phyloP scores from a whole-genome alignment of 2,797 vertebrate genomes.

The Ctenosaura bakeri region DNA sequence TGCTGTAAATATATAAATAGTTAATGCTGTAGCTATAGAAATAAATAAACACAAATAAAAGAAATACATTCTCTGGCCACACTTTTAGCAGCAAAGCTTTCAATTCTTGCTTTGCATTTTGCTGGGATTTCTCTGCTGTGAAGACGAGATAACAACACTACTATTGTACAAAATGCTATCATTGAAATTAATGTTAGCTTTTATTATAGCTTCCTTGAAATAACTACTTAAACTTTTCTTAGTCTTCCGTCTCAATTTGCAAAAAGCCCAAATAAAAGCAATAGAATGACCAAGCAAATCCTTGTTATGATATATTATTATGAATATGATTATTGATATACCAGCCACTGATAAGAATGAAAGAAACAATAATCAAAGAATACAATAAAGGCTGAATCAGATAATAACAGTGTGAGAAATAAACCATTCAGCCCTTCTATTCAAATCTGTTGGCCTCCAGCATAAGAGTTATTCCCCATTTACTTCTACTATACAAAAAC shows the following conservation, averaged over 20 bases:
- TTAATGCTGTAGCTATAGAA: neutral
- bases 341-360: neutral
- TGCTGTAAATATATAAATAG: neutral
- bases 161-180: constrained; percentile 9
- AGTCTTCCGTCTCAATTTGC: neutral
- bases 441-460: neutral
- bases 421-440: neutral
- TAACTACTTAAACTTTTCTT: constrained; percentile 16
- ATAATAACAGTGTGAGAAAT: neutral
- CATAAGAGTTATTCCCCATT: neutral
- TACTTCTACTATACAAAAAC: neutral
- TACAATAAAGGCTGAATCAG: neutral
- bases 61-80: neutral
- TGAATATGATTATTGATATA: neutral
- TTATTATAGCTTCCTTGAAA: constrained; percentile 5
- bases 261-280: neutral
- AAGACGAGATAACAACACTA: constrained; percentile 5
- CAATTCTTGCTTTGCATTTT: neutral
- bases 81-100: neutral
- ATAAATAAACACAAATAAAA: neutral
- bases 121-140: constrained; percentile 18
- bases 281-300: neutral
- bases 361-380: neutral
- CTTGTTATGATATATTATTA: neutral
- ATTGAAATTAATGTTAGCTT: constrained; percentile 30